Evolutionary conservation across 1,140 invertebrate species (phyloP), one percentile per base, ranked within the genome.

Genomic region (Ditylenchus dipsaci): DNA sequence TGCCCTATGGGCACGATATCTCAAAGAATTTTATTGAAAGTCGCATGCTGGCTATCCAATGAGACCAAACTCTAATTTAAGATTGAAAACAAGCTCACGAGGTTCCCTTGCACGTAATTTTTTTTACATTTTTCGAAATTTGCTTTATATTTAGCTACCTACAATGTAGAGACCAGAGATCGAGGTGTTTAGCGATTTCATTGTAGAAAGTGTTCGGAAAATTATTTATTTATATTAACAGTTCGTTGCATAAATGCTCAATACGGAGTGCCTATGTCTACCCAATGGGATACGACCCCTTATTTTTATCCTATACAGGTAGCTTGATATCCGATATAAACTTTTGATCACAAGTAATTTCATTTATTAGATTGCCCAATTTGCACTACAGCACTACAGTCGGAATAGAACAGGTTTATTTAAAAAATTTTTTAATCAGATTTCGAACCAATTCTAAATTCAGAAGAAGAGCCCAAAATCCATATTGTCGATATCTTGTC

Each of bases 241-340:
- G 89, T 98, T 72, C 93, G 90, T 83, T 0, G 88, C 88, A 15
- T 90, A 94, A 82, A 92, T 88, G 87, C 59, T 61, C 29, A 17
- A 45, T 19, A 45, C n/a, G 59, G 59, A 15, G 42, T 88, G 30
- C 87, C 94, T 0, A 88, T 96, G 33, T 94, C 92, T 1, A 93
- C 89, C 0, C 93, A 96, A 81, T 97, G 93, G 93, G 90, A 92
- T 59, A 73, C 82, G 7, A 76, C 75, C 87, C 57, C 77, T 77
- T 95, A 97, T 84, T 94, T 90, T 83, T 98, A 98, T 86, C 93
- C 94, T 0, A 96, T 95, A 0, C 95, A 98, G 86, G 49, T 53
- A 7, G n/a, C n/a, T n/a, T n/a, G n/a, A n/a, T n/a, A n/a, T n/a
- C n/a, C n/a, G n/a, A n/a, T n/a, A n/a, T n/a, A n/a, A n/a, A n/a